Base-by-base conservation (phyloP, 1,140 invertebrate species). In the Solenopsis invicta region DNA sequence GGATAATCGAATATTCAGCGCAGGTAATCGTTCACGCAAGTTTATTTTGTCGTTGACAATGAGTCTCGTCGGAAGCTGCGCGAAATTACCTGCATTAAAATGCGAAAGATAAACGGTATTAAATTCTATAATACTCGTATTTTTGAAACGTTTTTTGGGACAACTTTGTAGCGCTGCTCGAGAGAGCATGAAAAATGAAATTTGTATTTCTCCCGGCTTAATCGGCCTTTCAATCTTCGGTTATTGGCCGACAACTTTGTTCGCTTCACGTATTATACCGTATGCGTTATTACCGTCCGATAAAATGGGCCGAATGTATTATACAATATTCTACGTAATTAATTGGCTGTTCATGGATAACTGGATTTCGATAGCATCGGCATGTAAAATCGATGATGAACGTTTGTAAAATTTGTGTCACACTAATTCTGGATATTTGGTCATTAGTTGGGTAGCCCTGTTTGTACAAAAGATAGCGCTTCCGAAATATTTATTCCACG, bases 301-400 rank as follows among this genome's bases (percentile, higher is more conserved):
- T 84, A 84, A 84, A 84, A 75, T 62, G 69, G 41, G 54, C 41
- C 37, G 69, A 84, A 84, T 75, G 54, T 54, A 71, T 80, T 48
- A 69, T 34, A 59, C 85, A 86, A 82, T 86, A 71, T 86, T 86
- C 77, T 72, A 62, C 56, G 66, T 86, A 86, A 86, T 86, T 86
- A 86, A 86, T 82, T 86, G 78, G 54, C 66, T 71, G 77, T 71
- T 86, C 64, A 71, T 54, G 77, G 85, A 52, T 82, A 86, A 86
- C 76, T 80, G 72, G 85, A 86, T 86, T 80, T 71, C 76, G 76
- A 82, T 81, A 62, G 29, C 78, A 50, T 45, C 64, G 34, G 34
- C 24, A 52, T 52, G 59, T 69, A 69, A 86, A 82, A 86, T 41
- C 85, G 64, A 86, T 61, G 61, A 74, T 48, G 54, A 41, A 52